phyloP scores from a whole-genome alignment of 2,113 vertebrate species.

The Leptobrachium ailaonicum region DNA sequence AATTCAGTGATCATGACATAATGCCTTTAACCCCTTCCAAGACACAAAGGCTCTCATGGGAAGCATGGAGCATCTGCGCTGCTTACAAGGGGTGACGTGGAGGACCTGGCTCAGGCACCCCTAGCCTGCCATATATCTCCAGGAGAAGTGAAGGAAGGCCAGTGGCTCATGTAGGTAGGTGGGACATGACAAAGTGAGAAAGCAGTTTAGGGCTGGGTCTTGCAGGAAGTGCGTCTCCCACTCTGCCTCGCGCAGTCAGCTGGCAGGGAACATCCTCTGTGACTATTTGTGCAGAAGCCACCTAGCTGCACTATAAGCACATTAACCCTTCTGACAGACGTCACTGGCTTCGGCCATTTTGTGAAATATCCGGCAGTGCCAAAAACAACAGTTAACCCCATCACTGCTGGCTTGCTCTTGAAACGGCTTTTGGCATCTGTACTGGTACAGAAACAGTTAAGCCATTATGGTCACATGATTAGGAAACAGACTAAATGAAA shows the following conservation, averaged over 20 bases:
- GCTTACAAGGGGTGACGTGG: too few species aligned
- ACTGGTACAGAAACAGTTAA: too few species aligned
- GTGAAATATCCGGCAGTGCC: slow-evolving; percentile 30
- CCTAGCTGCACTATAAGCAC: slow-evolving; percentile 49
- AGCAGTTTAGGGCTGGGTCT: slow-evolving; percentile 10
- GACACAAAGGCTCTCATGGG: neutral
- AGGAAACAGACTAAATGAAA: too few species aligned
- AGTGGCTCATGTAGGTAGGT: neutral
- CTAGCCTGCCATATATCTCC: too few species aligned
- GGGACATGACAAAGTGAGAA: neutral
- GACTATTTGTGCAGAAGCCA: slow-evolving; percentile 49
- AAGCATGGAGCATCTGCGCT: too few species aligned
- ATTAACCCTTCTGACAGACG: slow-evolving; percentile 50
- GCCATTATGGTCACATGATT: too few species aligned
- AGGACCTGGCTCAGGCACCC: too few species aligned
- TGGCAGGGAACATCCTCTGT: slow-evolving; percentile 45
- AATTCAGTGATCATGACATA: neutral
- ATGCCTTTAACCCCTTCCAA: neutral
- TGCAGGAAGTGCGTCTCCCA: slow-evolving; percentile 37
- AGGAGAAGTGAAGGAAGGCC: neutral
- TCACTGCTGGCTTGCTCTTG: neutral
- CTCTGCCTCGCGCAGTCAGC: slow-evolving; percentile 27
- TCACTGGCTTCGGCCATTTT: slow-evolving; percentile 46
- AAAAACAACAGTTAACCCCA: slow-evolving; percentile 21
- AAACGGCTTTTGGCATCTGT: too few species aligned